Percentiles rank a stretch among this genome's conserved stretches.
These are phyloP conservation scores for Cavia aperea DNA, from an alignment of 2,113 vertebrate genomes.

Conservation along the genomic window DNA sequence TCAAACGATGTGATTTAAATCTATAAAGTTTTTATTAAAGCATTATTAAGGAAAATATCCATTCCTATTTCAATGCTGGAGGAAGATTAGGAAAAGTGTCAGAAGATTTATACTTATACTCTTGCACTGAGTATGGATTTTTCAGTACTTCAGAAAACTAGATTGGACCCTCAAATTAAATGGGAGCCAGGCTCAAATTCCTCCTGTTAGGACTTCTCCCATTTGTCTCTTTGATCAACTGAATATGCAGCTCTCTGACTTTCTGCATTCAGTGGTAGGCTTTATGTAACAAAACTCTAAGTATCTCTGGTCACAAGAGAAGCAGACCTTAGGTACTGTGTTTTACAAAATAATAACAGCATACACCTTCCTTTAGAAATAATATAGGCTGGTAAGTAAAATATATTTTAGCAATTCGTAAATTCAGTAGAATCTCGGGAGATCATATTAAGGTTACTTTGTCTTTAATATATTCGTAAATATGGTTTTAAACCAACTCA, in stretches of 20 bases:
- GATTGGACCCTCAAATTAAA: not conserved
- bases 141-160: not conserved
- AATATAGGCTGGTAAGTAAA: not conserved
- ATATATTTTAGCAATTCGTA: not conserved
- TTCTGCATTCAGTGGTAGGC: not conserved
- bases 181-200: not conserved
- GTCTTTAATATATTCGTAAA: not conserved
- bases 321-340: not conserved
- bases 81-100: not conserved
- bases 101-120: not conserved
- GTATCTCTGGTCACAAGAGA: not conserved
- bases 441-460: not conserved
- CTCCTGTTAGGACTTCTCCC: not conserved
- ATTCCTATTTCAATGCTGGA: not conserved
- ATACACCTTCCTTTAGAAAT: not conserved
- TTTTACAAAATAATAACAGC: not conserved
- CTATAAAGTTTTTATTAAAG: not conserved
- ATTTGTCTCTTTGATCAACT: not conserved
- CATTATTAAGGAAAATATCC: not conserved
- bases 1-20: not conserved
- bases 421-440: not conserved
- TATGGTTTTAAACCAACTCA: not conserved
- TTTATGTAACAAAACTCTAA: not conserved
- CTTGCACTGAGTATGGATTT: not conserved
- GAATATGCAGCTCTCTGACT: not conserved